Base-by-base conservation (phyloP, 2,113 vertebrate species). In the Budorcas taxicolor region DNA sequence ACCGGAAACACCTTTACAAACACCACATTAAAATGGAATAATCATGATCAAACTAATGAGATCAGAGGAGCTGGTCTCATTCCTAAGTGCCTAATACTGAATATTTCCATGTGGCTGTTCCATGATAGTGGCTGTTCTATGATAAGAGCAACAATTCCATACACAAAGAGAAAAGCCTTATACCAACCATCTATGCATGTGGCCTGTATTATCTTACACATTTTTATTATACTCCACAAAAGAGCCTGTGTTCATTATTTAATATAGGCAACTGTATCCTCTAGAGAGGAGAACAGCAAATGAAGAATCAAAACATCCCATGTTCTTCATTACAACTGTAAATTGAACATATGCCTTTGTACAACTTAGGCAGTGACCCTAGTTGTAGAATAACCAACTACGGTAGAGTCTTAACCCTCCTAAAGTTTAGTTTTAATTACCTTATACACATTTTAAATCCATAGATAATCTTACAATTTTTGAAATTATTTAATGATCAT, bases 401-500 rank as follows among this genome's bases (percentile, higher is more conserved):
- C 8, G 91, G 60, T n/a, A 52, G 36, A 47, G 88, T 64, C 83
- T 74, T 76, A 81, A 87, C 19, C 78, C 53, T 83, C 55, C 15
- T 87, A 14, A 94, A 74, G 36, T 95, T 97, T 97, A 78, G 6
- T 98, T 98, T 97, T 98, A 98, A 95, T 98, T 52, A 98, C 67
- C 16, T 74, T 95, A 67, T 71, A 94, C n/a, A 36, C 52, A 88
- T 97, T 91, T 94, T 96, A 97, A 25, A 95, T 97, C 93, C 86
- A 71, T 60, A 96, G 98, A 88, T 94, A 86, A 96, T 91, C 45
- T 96, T 97, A 97, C 33, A 91, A 87, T 81, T 98, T 97, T 90
- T 21, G 81, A 90, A 93, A 95, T 97, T 94, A 97, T 90, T 98
- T 95, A 96, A 95, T 90, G 95, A 97, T 97, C 93, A 97, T 96